Conservation (phyloP, 92 coral and sea anemone genomes). For the Actinostola sp. region DNA sequence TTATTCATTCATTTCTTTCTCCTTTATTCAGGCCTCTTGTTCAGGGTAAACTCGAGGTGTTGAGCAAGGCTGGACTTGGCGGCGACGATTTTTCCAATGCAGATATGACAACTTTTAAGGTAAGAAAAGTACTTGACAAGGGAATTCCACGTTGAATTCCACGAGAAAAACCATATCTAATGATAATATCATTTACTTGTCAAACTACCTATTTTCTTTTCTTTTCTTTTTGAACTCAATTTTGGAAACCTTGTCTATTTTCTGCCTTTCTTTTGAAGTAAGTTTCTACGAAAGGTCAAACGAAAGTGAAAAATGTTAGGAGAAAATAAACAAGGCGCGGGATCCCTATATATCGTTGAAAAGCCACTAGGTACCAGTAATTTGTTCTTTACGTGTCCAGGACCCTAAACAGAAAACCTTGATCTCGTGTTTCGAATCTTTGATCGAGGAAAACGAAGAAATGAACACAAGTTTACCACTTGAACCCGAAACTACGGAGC, state of each 20-base stretch:
- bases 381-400: conserved; percentile 32
- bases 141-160: too few relatives aligned
- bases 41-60: conserved; percentile 89
- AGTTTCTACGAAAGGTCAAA: too few relatives aligned
- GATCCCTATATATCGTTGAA: too few relatives aligned
- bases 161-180: too few relatives aligned
- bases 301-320: too few relatives aligned
- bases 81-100: conserved; percentile 82
- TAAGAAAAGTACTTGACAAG: conserved; percentile 6
- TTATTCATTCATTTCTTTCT: background rate
- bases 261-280: too few relatives aligned
- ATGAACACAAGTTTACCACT: conserved; percentile 13
- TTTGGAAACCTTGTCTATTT: too few relatives aligned
- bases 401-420: conserved; percentile 93
- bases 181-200: too few relatives aligned
- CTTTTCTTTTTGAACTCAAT: background rate
- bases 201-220: too few relatives aligned
- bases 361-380: too few relatives aligned
- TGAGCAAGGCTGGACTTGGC: conserved; percentile 91
- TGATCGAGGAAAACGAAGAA: conserved; percentile 74
- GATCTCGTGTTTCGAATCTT: conserved; percentile 83
- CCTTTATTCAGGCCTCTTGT: conserved; percentile 85
- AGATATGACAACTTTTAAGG: conserved; percentile 85
- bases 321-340: too few relatives aligned
- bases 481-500: conserved; percentile 18